Conservation (phyloP, 2,113 vertebrate species). For the Halcyon malimbica region DNA sequence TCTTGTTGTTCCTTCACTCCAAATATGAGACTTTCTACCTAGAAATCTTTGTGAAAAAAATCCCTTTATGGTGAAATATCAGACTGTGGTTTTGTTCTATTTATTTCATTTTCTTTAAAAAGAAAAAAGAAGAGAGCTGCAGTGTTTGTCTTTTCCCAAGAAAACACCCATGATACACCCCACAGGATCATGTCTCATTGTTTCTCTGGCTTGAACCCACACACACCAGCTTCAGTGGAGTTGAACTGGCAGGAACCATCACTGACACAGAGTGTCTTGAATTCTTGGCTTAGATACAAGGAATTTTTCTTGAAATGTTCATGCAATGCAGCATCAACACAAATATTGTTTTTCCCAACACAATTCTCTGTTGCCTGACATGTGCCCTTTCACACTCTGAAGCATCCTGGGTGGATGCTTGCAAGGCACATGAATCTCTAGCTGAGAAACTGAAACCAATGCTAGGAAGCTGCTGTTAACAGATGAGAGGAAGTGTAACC, state of each 20-base stretch:
- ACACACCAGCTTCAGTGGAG: neutral
- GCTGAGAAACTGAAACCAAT: neutral
- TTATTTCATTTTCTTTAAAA: neutral
- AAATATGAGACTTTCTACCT: neutral
- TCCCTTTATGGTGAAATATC: neutral
- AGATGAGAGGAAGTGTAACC: neutral
- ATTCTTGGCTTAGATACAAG: neutral
- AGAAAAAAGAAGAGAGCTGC: neutral
- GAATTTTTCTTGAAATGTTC: neutral
- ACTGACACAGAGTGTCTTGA: neutral
- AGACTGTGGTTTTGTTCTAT: neutral
- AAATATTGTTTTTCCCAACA: neutral
- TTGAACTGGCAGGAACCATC: neutral
- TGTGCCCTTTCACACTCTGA: neutral
- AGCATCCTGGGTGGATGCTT: neutral
- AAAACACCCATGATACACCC: neutral
- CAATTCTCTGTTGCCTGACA: too few species aligned
- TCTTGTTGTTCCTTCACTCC: neutral
- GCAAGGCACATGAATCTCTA: neutral
- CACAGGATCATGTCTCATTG: neutral
- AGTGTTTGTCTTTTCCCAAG: neutral
- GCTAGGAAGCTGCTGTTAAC: neutral
- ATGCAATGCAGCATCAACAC: neutral
- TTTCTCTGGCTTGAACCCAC: neutral
- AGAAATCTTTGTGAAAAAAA: neutral